phyloP scores from a whole-genome alignment of 64 coral and sea anemone genomes.

The Astreopora myriophthalma region DNA sequence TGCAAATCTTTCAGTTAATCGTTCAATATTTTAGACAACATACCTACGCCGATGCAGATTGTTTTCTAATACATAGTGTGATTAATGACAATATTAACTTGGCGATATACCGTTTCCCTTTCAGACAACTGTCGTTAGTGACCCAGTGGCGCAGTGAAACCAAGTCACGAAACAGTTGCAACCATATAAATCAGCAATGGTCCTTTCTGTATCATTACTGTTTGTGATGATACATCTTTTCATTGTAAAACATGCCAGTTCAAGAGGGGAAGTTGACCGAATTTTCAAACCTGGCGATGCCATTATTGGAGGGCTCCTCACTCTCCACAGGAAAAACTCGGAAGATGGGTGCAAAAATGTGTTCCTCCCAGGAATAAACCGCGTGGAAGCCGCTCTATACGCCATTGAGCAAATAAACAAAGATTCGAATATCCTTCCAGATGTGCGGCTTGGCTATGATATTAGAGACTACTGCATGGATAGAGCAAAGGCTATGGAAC shows the following conservation, averaged over 20 bases:
- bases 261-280: background rate
- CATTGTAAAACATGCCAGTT: background rate
- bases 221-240: background rate
- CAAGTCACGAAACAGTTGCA: too few species aligned
- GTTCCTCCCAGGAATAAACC: slow-evolving; percentile 40
- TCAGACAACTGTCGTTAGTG: too few species aligned
- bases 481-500: slow-evolving; percentile 51
- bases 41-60: too few species aligned
- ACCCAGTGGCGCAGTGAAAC: too few species aligned
- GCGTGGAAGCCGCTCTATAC: slow-evolving; percentile 42
- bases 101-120: too few species aligned
- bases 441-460: slow-evolving; percentile 45
- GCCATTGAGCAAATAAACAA: slow-evolving; percentile 65
- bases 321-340: slow-evolving; percentile 4
- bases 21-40: too few species aligned
- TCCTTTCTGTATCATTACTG: background rate
- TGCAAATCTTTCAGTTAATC: too few species aligned
- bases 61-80: too few species aligned
- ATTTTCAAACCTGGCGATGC: slow-evolving; percentile 50
- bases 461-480: slow-evolving; percentile 60
- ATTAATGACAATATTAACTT: too few species aligned
- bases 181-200: background rate
- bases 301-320: slow-evolving; percentile 41
- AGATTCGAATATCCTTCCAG: slow-evolving; percentile 33
- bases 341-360: background rate